These are phyloP conservation scores for Holcopasites calliopsidis DNA, from an alignment of 1,140 invertebrate genomes.

Conservation along the genomic window DNA sequence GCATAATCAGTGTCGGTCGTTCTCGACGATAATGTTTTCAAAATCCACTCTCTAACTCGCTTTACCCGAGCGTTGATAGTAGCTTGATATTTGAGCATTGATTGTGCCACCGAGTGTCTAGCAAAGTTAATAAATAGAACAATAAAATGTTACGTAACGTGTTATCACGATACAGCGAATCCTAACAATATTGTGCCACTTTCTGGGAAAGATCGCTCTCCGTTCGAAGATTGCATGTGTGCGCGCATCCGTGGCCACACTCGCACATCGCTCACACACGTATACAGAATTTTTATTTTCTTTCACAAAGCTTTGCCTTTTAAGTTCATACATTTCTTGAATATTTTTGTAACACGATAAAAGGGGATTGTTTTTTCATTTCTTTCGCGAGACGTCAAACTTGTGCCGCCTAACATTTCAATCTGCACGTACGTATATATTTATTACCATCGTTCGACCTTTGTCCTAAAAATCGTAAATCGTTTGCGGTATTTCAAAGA, in stretches of 20 bases:
- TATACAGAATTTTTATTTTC: not conserved
- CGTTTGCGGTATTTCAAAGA: too few relatives aligned
- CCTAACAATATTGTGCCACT: not conserved
- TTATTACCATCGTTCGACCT: constrained; percentile 30
- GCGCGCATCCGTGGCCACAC: not conserved
- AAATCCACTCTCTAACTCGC: not conserved
- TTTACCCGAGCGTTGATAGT: constrained; percentile 6
- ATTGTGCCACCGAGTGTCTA: constrained; percentile 35
- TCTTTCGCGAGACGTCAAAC: too few relatives aligned
- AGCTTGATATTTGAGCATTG: constrained; percentile 33
- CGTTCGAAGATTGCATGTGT: not conserved
- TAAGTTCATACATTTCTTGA: not conserved
- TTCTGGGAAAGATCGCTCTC: not conserved
- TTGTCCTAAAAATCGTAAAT: not conserved
- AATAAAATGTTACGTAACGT: constrained; percentile 42
- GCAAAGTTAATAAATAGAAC: constrained; percentile 13
- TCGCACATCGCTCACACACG: not conserved
- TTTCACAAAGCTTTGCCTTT: not conserved
- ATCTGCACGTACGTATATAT: constrained; percentile 50
- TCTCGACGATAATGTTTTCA: not conserved
- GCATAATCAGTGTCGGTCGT: not conserved
- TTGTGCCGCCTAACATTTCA: constrained; percentile 37
- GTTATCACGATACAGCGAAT: not conserved
- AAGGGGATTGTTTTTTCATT: not conserved
- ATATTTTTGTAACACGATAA: not conserved